Evolutionary conservation across 2,888 invertebrate genomes (phyloP).

Genomic region (Yponomeuta sedellus): DNA sequence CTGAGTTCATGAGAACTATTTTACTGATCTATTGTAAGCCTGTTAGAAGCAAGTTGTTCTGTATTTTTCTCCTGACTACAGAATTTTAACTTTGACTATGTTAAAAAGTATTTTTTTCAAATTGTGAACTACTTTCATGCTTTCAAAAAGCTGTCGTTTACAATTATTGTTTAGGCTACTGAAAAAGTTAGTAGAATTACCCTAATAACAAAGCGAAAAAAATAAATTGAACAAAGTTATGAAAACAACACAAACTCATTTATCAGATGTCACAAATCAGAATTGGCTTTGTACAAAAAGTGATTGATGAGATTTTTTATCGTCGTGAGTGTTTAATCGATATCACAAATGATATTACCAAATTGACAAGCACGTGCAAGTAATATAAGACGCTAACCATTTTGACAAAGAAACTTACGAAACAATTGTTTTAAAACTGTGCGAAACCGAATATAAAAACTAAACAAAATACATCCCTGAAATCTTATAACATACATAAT

Average conservation of each 20-base stretch:
- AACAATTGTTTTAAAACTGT: not conserved
- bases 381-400: slow-evolving; percentile 3
- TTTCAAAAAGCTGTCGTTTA: slow-evolving; percentile 5
- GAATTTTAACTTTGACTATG: slow-evolving; percentile 10
- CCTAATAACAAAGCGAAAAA: not conserved
- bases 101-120: not conserved
- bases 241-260: not conserved
- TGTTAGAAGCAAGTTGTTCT: slow-evolving; percentile 3
- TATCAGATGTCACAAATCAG: slow-evolving; percentile 1
- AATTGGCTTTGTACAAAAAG: not conserved
- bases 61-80: slow-evolving; percentile 8
- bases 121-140: slow-evolving; percentile 9
- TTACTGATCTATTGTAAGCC: slow-evolving; percentile 13
- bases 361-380: slow-evolving; percentile 21
- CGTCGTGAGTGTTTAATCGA: not conserved
- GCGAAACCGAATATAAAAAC: not conserved
- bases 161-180: not conserved
- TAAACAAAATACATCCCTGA: not conserved
- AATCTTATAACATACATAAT: slow-evolving; percentile 19
- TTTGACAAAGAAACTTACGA: not conserved
- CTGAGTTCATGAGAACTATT: slow-evolving; percentile 18
- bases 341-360: not conserved
- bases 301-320: not conserved
- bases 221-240: not conserved
- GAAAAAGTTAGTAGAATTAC: not conserved